phyloP scores from a whole-genome alignment of 1,140 invertebrate genomes.

The Drosophila sp. region DNA sequence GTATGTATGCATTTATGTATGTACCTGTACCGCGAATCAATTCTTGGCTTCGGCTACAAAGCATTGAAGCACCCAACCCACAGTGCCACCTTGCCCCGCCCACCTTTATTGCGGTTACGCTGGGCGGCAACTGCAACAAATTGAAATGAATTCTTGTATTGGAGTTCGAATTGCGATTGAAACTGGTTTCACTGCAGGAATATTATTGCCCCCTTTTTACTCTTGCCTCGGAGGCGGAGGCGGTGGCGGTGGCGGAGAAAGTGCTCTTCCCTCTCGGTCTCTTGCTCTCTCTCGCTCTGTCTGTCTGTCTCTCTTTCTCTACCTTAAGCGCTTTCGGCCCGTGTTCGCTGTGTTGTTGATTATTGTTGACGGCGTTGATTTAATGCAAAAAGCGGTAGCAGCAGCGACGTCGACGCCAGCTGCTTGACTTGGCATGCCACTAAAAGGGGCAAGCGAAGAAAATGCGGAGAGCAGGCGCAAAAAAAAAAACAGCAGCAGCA shows the following conservation, averaged over 20 bases:
- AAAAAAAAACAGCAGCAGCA: slow-evolving; percentile 3
- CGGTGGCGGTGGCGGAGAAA: slow-evolving; percentile 40
- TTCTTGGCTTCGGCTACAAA: slow-evolving; percentile 52
- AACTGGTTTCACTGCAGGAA: slow-evolving; percentile 63
- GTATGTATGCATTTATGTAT: too few species aligned
- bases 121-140: slow-evolving; percentile 75
- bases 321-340: not conserved
- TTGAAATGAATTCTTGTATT: slow-evolving; percentile 79
- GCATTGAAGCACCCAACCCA: not conserved
- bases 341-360: slow-evolving; percentile 67
- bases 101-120: slow-evolving; percentile 61
- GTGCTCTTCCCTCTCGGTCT: slow-evolving; percentile 30
- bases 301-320: not conserved
- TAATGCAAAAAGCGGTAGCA: slow-evolving; percentile 74
- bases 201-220: not conserved
- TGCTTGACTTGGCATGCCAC: slow-evolving; percentile 53
- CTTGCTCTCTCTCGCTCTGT: not conserved
- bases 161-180: slow-evolving; percentile 81
- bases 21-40: slow-evolving; percentile 70
- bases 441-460: slow-evolving; percentile 60
- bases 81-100: not conserved
- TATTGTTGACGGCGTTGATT: slow-evolving; percentile 80
- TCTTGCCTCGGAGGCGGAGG: too few species aligned
- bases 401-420: slow-evolving; percentile 26
- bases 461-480: slow-evolving; percentile 38